Evolutionary conservation across 2,888 invertebrate genomes (phyloP).

Genomic region (Allacma fusca): DNA sequence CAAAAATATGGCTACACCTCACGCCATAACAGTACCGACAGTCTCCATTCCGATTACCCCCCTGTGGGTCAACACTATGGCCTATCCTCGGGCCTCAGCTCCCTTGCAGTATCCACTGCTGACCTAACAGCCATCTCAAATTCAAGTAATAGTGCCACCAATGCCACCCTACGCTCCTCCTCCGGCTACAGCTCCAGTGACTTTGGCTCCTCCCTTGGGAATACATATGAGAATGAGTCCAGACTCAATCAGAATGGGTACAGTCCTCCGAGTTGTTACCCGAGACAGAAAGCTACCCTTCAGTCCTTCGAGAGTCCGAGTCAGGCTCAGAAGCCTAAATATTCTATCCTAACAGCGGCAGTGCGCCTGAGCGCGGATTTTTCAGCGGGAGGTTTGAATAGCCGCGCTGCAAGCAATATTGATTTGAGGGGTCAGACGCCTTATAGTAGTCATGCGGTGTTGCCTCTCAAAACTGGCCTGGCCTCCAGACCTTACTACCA

Average conservation of each 20-base stretch:
- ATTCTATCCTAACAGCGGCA: slow-evolving; percentile 29
- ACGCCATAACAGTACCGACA: slow-evolving; percentile 13
- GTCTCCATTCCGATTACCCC: slow-evolving; percentile 35
- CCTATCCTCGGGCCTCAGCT: slow-evolving; percentile 27
- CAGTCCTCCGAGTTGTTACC: not conserved
- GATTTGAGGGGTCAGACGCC: slow-evolving; percentile 24
- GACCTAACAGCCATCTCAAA: slow-evolving; percentile 18
- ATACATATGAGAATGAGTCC: not conserved
- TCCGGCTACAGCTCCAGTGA: slow-evolving; percentile 49
- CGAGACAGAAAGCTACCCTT: not conserved
- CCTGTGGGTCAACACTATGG: slow-evolving; percentile 20
- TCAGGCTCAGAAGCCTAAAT: slow-evolving; percentile 16
- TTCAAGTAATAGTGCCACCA: not conserved
- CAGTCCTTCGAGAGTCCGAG: not conserved
- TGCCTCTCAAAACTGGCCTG: not conserved
- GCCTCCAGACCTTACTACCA: slow-evolving; percentile 26
- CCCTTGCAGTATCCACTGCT: slow-evolving; percentile 27
- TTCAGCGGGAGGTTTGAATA: slow-evolving; percentile 11
- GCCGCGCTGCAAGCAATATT: slow-evolving; percentile 29
- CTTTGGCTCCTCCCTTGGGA: slow-evolving; percentile 39
- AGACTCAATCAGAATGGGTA: not conserved
- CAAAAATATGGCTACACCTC: slow-evolving; percentile 46
- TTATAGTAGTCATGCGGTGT: not conserved
- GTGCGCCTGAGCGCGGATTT: slow-evolving; percentile 31
- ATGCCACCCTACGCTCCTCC: slow-evolving; percentile 43